Evolutionary conservation across 2,888 invertebrate species (phyloP).

Genomic region (Leptinotarsa rubiginosa): DNA sequence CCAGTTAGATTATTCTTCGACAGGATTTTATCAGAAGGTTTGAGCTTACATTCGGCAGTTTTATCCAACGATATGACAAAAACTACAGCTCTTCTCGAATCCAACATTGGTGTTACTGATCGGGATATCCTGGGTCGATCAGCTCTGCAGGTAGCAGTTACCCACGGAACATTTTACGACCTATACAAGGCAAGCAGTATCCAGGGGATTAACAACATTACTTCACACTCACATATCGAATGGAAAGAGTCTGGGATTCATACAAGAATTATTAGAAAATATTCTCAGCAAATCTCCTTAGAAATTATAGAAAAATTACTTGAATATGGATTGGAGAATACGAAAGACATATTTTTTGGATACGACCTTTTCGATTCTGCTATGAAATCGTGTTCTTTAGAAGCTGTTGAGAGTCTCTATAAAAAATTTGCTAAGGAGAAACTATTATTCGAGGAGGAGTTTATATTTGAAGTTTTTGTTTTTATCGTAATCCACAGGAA

Average conservation of each 20-base stretch:
- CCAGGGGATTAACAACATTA: constrained; percentile 15
- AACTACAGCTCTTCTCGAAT: not conserved
- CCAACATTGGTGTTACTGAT: not conserved
- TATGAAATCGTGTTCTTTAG: constrained; percentile 32
- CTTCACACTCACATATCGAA: constrained; percentile 14
- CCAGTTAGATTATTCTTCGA: constrained; percentile 32
- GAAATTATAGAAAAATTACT: constrained; percentile 23
- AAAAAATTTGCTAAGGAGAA: constrained; percentile 13
- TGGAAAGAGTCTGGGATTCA: not conserved
- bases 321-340: constrained; percentile 12
- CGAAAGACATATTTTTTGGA: constrained; percentile 18
- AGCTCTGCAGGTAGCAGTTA: constrained; percentile 27
- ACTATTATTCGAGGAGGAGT: constrained; percentile 21
- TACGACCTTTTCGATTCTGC: constrained; percentile 31
- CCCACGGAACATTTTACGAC: constrained; percentile 29
- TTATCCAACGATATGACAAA: constrained; percentile 20
- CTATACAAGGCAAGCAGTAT: constrained; percentile 16
- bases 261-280: not conserved
- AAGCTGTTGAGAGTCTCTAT: constrained; percentile 20
- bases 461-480: constrained; percentile 23
- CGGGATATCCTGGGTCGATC: constrained; percentile 27
- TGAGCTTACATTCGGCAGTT: constrained; percentile 26
- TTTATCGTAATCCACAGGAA: constrained; percentile 22
- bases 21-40: constrained; percentile 23
- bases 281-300: constrained; percentile 9